Evolutionary conservation across 2,888 invertebrate species (phyloP).

Genomic region (Drosophila paramelanica): DNA sequence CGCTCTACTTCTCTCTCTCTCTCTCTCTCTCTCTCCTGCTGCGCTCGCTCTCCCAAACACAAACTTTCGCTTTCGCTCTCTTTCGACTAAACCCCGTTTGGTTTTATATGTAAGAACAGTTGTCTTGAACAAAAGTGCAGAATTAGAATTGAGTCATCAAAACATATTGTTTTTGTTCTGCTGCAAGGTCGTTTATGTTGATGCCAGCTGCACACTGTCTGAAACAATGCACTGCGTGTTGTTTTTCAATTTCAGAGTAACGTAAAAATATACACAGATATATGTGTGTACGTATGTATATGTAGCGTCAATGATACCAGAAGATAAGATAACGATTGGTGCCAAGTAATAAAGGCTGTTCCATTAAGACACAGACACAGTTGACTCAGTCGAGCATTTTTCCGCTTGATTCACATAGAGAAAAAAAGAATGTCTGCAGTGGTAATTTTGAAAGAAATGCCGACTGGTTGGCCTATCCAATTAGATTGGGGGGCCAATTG

Average conservation of each 20-base stretch:
- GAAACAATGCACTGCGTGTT: conserved; percentile 5
- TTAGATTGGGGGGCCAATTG: conserved; percentile 53
- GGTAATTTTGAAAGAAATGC: conserved; percentile 37
- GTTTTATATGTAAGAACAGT: conserved; percentile 6
- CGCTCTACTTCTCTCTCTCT: conserved; percentile 3
- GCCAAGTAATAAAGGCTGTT: conserved; percentile 9
- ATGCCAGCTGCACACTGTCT: conserved; percentile 29
- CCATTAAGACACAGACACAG: not conserved
- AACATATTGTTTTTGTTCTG: conserved; percentile 23
- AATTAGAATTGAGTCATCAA: conserved; percentile 59
- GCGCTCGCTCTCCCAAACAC: not conserved
- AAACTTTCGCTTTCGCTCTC: conserved; percentile 44
- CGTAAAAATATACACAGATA: not conserved
- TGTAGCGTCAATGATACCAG: conserved; percentile 17
- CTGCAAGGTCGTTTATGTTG: conserved; percentile 56
- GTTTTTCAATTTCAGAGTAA: conserved; percentile 7
- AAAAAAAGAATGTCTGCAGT: conserved; percentile 7
- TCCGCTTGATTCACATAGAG: conserved; percentile 14
- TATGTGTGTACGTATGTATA: not conserved
- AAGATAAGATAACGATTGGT: conserved; percentile 55
- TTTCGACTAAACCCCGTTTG: conserved; percentile 35
- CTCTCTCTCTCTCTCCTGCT: conserved; percentile 2
- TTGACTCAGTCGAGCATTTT: conserved; percentile 47
- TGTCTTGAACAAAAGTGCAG: conserved; percentile 52
- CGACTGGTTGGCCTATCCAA: conserved; percentile 48